Percentiles rank a stretch among this genome's conserved stretches.
phyloP scores from a whole-genome alignment of 2,113 vertebrate species.

The Cottus gobio region DNA sequence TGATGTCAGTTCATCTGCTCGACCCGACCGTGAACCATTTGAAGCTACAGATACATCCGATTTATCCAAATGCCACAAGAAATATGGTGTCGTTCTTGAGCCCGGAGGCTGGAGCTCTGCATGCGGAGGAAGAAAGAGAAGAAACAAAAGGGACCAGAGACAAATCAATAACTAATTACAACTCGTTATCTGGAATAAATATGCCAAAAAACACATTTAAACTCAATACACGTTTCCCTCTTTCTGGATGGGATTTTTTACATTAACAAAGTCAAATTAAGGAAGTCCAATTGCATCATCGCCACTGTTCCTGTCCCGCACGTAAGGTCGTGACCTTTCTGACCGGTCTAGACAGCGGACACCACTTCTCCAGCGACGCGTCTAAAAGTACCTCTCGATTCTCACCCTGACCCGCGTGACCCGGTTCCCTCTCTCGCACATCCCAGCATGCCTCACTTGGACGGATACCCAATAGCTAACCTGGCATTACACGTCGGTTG shows the following conservation, averaged over 20 bases:
- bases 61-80: constrained; percentile 49
- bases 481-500: constrained; percentile 17
- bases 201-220: neutral
- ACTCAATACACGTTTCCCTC: neutral
- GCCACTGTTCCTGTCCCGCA: neutral
- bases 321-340: constrained; percentile 29
- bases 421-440: neutral
- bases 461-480: constrained; percentile 43
- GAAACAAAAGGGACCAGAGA: constrained; percentile 41
- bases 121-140: constrained; percentile 1
- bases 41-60: constrained; percentile 35
- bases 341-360: neutral
- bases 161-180: neutral
- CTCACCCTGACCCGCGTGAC: neutral
- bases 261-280: constrained; percentile 7
- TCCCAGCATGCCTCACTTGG: constrained; percentile 8
- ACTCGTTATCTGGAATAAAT: neutral
- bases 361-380: neutral
- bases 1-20: constrained; percentile 21
- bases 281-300: constrained; percentile 4
- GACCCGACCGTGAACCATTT: constrained; percentile 35
- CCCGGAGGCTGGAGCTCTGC: constrained; percentile 25
- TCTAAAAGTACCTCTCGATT: neutral
- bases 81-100: constrained; percentile 13
- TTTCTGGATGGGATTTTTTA: neutral